Conservation (phyloP, 1,140 invertebrate species). For the Drosophila erecta region DNA sequence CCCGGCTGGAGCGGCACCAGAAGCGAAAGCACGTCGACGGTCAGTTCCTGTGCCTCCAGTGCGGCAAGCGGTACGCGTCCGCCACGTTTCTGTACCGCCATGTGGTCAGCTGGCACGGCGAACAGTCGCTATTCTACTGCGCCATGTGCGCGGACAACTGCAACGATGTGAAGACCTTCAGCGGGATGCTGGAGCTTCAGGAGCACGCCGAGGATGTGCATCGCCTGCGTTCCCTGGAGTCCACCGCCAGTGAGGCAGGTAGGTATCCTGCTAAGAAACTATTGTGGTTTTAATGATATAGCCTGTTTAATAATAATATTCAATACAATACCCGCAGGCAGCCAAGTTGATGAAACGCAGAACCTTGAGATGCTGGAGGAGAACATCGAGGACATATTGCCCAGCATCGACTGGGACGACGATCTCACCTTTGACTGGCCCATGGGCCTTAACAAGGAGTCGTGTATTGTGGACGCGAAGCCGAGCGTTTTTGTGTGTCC, state of each 20-base stretch:
- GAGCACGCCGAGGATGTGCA: conserved; percentile 56
- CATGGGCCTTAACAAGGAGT: conserved; percentile 58
- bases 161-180: conserved; percentile 58
- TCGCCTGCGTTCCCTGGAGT: conserved; percentile 22
- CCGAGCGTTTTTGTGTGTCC: conserved; percentile 62
- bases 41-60: conserved; percentile 63
- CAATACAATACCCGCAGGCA: conserved; percentile 1
- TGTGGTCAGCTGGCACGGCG: conserved; percentile 64
- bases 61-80: conserved; percentile 60
- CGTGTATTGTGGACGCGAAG: conserved; percentile 56
- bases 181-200: conserved; percentile 39
- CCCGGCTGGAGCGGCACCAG: conserved; percentile 46
- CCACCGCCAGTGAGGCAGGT: conserved; percentile 12
- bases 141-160: conserved; percentile 58
- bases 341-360: conserved; percentile 61
- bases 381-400: conserved; percentile 68
- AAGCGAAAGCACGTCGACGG: conserved; percentile 50
- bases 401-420: conserved; percentile 64
- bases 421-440: conserved; percentile 70
- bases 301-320: not conserved
- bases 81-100: conserved; percentile 61
- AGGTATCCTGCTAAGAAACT: not conserved
- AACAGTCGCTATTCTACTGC: conserved; percentile 66
- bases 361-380: conserved; percentile 70
- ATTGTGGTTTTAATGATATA: not conserved